Percentiles rank a stretch among this genome's conserved stretches.
Evolutionary conservation across 1,140 invertebrate species (phyloP).

Genomic region (Bombus huntii): DNA sequence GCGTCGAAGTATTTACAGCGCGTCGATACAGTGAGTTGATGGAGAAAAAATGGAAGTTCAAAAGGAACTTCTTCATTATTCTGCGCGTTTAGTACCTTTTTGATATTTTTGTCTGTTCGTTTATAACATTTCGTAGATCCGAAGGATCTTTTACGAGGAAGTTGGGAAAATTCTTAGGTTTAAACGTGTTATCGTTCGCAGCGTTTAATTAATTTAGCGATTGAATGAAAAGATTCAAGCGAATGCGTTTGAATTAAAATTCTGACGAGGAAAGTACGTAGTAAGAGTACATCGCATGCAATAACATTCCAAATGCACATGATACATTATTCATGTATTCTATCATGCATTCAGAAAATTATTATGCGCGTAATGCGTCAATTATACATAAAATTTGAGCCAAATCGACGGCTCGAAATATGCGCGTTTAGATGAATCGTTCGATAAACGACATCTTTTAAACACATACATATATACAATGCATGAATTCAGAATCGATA

Average conservation of each 20-base stretch:
- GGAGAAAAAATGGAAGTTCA: background rate
- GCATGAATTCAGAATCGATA: background rate
- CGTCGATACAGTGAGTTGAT: background rate
- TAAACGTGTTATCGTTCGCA: background rate
- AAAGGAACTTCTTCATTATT: background rate
- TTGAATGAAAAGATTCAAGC: background rate
- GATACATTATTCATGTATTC: background rate
- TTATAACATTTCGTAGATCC: background rate
- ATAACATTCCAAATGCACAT: background rate
- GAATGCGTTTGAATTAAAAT: background rate
- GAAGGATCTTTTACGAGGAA: background rate
- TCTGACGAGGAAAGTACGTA: background rate
- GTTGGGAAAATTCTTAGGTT: background rate
- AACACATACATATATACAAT: conserved; percentile 11
- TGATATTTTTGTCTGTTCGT: background rate
- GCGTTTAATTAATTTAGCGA: background rate
- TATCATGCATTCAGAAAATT: background rate
- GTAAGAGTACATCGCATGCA: background rate
- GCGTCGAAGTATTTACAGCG: conserved; percentile 59
- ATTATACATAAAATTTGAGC: background rate
- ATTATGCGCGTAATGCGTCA: too few relatives aligned
- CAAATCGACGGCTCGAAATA: background rate
- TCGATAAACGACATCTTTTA: background rate
- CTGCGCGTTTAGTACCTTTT: background rate
- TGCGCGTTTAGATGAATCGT: background rate